These are phyloP conservation scores for Antigone vipio DNA, from an alignment of 2,113 vertebrate genomes.

Conservation along the genomic window DNA sequence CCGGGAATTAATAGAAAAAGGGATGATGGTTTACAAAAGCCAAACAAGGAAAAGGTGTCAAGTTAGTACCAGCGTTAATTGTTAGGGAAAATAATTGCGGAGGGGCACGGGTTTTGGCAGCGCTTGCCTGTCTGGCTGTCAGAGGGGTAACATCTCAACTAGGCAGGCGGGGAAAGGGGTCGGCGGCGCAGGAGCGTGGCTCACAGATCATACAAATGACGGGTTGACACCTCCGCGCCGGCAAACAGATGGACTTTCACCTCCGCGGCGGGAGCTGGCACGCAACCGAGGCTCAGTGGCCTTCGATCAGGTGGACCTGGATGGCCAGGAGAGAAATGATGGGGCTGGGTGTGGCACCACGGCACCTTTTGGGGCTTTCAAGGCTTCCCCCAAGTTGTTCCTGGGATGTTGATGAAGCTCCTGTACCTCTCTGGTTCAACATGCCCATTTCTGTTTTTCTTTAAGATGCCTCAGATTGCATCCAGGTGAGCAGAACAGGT, in stretches of 20 bases:
- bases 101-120: not conserved
- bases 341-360: fast-evolving
- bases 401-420: fast-evolving
- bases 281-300: not conserved
- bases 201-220: not conserved
- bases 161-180: slow-evolving; percentile 46
- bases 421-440: not conserved
- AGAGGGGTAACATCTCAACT: slow-evolving; percentile 84
- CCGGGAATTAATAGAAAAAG: slow-evolving; percentile 81
- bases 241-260: slow-evolving; percentile 13
- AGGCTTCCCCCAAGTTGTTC: too few relatives aligned
- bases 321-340: not conserved
- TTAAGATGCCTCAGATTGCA: not conserved
- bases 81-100: slow-evolving; percentile 80
- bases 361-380: not conserved
- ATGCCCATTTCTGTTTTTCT: not conserved
- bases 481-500: not conserved
- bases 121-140: slow-evolving; percentile 78
- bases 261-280: fast-evolving
- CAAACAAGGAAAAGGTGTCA: slow-evolving; percentile 81
- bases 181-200: not conserved
- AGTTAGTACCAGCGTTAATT: slow-evolving; percentile 83
- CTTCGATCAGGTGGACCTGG: not conserved
- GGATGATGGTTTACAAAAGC: slow-evolving; percentile 67
- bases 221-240: not conserved